phyloP scores from a whole-genome alignment of 2,888 invertebrate species.

The Tetheella fluctuosa region DNA sequence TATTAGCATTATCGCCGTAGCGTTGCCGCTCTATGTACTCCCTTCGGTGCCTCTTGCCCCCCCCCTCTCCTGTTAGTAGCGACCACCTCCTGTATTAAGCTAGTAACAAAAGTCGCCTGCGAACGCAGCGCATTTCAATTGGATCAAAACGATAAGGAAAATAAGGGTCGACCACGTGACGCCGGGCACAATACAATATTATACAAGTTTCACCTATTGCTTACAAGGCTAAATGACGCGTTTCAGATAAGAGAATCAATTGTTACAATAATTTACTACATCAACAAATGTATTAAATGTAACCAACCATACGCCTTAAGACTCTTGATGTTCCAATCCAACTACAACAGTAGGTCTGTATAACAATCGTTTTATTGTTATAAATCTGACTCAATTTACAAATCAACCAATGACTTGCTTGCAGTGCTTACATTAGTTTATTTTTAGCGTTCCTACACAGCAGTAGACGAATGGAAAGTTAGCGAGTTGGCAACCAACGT shows the following conservation, averaged over 20 bases:
- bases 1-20: constrained; percentile 63
- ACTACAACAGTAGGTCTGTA: constrained; percentile 4
- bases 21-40: constrained; percentile 69
- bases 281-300: constrained; percentile 3
- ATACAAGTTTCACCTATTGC: constrained; percentile 48
- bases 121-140: constrained; percentile 57
- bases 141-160: constrained; percentile 65
- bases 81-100: constrained; percentile 62
- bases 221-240: constrained; percentile 44
- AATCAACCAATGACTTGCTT: constrained; percentile 61
- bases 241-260: constrained; percentile 47
- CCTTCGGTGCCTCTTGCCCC: constrained; percentile 73
- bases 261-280: constrained; percentile 28
- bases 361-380: constrained; percentile 15
- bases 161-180: constrained; percentile 61
- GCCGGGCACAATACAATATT: constrained; percentile 41
- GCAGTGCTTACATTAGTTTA: constrained; percentile 70
- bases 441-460: constrained; percentile 68
- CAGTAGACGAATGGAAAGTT: constrained; percentile 77
- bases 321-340: background rate
- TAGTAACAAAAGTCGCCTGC: constrained; percentile 56
- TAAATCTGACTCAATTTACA: constrained; percentile 28
- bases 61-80: constrained; percentile 64
- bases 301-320: background rate
- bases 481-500: constrained; percentile 71